Conservation (phyloP, 35 echinoderm and acorn worm species). For the Apostichopus californicus region DNA sequence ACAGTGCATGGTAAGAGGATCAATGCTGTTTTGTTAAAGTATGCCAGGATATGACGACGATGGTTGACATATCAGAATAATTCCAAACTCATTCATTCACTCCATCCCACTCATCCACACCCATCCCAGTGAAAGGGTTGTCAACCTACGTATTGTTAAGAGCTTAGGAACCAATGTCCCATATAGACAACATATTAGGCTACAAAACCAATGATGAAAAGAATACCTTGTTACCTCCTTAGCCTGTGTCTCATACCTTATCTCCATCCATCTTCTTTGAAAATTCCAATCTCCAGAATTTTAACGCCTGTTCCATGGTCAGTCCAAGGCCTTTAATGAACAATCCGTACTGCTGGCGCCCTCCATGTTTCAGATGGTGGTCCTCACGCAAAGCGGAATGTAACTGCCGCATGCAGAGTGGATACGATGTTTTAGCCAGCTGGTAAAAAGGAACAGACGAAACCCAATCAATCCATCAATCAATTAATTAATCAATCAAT, state of each 20-base stretch:
- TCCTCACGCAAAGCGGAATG: constrained; percentile 76
- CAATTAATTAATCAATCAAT: constrained; percentile 1
- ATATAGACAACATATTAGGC: background rate
- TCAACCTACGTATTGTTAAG: background rate
- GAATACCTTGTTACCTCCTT: background rate
- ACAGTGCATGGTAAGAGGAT: background rate
- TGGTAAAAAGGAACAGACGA: constrained; percentile 3
- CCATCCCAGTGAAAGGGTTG: too few species aligned
- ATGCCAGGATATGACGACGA: too few species aligned
- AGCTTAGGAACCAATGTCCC: background rate
- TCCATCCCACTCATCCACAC: too few species aligned
- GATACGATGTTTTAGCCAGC: constrained; percentile 82
- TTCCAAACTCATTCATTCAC: too few species aligned
- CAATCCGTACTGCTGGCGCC: constrained; percentile 93
- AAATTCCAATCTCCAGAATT: constrained; percentile 95
- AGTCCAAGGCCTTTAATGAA: constrained; percentile 95
- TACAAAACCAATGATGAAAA: too few species aligned
- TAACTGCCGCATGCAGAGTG: constrained; percentile 95
- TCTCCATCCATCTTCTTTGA: constrained; percentile 83
- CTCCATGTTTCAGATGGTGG: constrained; percentile 84
- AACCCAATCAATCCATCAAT: background rate
- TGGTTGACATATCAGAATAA: too few species aligned
- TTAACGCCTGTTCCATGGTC: constrained; percentile 93
- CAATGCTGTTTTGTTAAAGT: background rate
- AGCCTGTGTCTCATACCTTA: constrained; percentile 55